Evolutionary conservation across 2,888 invertebrate species (phyloP).

Genomic region (Labia minor): DNA sequence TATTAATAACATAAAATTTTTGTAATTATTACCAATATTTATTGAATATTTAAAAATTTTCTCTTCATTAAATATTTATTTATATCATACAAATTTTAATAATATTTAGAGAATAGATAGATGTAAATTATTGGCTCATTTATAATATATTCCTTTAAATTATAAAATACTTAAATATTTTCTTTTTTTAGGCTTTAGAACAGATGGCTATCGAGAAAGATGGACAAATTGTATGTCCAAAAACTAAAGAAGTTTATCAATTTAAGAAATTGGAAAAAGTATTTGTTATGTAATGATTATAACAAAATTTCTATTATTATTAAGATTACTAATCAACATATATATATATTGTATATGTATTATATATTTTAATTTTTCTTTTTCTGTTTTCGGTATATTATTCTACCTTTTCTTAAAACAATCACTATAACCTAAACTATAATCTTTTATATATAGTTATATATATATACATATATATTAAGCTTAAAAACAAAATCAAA

Average conservation of each 20-base stretch:
- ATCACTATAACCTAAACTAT: neutral
- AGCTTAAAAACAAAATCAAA: neutral
- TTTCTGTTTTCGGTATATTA: neutral
- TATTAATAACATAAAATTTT: too few relatives aligned
- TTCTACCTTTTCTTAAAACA: neutral
- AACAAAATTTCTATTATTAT: too few relatives aligned
- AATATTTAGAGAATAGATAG: too few relatives aligned
- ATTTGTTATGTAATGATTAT: constrained; percentile 74
- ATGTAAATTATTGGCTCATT: too few relatives aligned
- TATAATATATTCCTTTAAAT: too few relatives aligned
- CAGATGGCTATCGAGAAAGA: constrained; percentile 85
- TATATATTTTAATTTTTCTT: neutral
- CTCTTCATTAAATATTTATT: too few relatives aligned
- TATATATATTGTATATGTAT: too few relatives aligned
- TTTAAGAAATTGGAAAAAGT: constrained; percentile 92
- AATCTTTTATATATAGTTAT: neutral
- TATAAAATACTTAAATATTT: too few relatives aligned
- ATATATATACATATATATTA: neutral
- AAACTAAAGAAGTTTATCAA: constrained; percentile 83
- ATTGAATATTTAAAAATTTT: neutral
- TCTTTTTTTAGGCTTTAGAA: constrained; percentile 67
- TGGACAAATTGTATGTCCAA: constrained; percentile 84
- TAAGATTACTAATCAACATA: constrained; percentile 8
- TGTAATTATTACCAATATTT: too few relatives aligned
- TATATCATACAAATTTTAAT: too few relatives aligned